These are phyloP conservation scores for Julus scanicus DNA, from an alignment of 2,888 invertebrate genomes.

Conservation along the genomic window DNA sequence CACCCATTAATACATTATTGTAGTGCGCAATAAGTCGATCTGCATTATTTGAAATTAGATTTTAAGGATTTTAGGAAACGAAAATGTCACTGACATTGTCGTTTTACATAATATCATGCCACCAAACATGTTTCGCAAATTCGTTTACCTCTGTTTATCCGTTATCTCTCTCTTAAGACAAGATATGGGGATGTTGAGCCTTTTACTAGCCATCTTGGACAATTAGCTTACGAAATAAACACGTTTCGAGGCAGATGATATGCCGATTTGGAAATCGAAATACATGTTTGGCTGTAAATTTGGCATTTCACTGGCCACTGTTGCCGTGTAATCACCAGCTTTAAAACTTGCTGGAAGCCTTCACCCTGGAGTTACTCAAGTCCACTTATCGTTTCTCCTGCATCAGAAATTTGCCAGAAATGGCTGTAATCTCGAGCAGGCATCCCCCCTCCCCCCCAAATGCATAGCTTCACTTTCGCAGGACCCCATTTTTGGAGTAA, in stretches of 20 bases:
- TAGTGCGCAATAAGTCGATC: too few relatives aligned
- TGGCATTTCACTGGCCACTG: not conserved
- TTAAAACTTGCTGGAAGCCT: not conserved
- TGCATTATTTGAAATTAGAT: too few relatives aligned
- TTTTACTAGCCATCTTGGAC: not conserved
- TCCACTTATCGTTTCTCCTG: not conserved
- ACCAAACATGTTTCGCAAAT: too few relatives aligned
- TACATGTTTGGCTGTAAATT: not conserved
- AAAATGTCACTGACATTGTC: too few relatives aligned
- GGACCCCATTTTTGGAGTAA: not conserved
- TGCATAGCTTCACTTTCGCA: conserved; percentile 26
- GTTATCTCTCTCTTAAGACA: too few relatives aligned
- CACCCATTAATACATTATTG: too few relatives aligned
- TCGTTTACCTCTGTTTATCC: too few relatives aligned
- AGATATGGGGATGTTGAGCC: too few relatives aligned
- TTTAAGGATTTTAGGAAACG: too few relatives aligned
- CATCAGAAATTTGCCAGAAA: not conserved
- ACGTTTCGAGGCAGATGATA: not conserved
- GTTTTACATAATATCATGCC: too few relatives aligned
- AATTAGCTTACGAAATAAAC: not conserved
- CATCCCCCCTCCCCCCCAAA: not conserved
- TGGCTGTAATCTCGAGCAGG: not conserved
- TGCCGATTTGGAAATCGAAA: not conserved
- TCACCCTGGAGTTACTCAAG: not conserved
- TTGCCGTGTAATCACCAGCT: not conserved